These are phyloP conservation scores for Cossypha polioptera DNA, from an alignment of 2,797 vertebrate species.

Conservation along the genomic window DNA sequence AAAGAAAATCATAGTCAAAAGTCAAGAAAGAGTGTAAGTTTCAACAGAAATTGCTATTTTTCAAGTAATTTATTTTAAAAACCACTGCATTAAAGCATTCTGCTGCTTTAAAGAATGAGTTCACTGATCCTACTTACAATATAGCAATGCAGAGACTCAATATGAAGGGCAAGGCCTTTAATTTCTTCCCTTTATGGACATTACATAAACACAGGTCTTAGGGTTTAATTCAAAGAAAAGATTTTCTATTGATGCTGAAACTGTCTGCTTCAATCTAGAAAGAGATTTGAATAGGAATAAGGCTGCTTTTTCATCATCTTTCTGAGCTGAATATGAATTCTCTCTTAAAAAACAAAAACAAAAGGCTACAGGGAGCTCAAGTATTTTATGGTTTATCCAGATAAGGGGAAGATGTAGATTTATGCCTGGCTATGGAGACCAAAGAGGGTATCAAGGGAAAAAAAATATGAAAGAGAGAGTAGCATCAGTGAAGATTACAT, in stretches of 20 bases:
- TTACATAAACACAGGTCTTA: background rate
- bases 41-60: background rate
- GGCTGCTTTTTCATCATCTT: background rate
- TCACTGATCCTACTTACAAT: background rate
- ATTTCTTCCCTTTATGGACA: background rate
- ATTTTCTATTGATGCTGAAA: constrained; percentile 13
- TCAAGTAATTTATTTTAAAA: background rate
- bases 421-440: background rate
- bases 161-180: background rate
- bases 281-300: background rate
- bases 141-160: background rate
- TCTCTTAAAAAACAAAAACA: background rate
- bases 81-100: background rate
- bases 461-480: background rate
- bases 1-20: background rate
- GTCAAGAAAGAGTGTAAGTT: background rate
- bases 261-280: background rate
- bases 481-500: background rate
- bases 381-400: background rate
- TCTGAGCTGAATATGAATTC: background rate
- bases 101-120: background rate
- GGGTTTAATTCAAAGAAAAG: constrained; percentile 5
- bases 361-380: background rate
- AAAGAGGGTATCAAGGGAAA: background rate
- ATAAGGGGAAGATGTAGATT: background rate